Percentiles rank a stretch among this genome's conserved stretches.
These are phyloP conservation scores for Mnemiopsis leidyi DNA, from an alignment of 37 sponge, comb jelly and placozoan genomes.

Conservation along the genomic window DNA sequence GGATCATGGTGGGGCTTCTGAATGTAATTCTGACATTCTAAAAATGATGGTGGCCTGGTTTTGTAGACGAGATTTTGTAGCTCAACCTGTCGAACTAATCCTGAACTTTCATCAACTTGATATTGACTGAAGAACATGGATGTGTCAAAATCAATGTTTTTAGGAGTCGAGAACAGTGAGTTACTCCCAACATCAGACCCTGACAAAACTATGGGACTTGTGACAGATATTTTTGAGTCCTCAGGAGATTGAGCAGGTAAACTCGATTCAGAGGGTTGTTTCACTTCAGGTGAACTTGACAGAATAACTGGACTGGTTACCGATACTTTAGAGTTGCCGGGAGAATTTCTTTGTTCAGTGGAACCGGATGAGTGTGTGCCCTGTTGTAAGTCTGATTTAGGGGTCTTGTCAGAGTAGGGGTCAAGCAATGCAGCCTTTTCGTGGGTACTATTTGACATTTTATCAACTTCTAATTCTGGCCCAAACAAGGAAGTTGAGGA, in stretches of 20 bases:
- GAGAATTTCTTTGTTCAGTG: neutral
- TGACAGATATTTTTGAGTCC: neutral
- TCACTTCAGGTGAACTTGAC: neutral
- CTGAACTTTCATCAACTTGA: neutral
- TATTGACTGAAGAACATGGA: conserved; percentile 57
- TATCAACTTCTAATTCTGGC: neutral
- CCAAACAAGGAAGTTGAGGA: neutral
- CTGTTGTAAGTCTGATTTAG: neutral
- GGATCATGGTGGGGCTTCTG: neutral
- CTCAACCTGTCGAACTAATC: too few species aligned
- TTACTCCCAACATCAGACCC: neutral
- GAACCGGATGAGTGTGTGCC: neutral
- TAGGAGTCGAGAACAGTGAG: conserved; percentile 11
- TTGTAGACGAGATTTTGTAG: neutral
- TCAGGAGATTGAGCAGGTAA: neutral
- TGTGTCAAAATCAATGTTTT: conserved; percentile 41
- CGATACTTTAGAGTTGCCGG: neutral
- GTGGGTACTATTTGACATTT: neutral
- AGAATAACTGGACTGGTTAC: conserved; percentile 23
- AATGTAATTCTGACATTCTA: neutral
- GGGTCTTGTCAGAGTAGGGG: neutral
- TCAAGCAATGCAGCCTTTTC: neutral
- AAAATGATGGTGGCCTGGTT: neutral
- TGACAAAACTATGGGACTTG: neutral
- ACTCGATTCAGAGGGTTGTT: neutral